These are phyloP conservation scores for Limenitis camilla DNA, from an alignment of 2,888 invertebrate genomes.

Conservation along the genomic window DNA sequence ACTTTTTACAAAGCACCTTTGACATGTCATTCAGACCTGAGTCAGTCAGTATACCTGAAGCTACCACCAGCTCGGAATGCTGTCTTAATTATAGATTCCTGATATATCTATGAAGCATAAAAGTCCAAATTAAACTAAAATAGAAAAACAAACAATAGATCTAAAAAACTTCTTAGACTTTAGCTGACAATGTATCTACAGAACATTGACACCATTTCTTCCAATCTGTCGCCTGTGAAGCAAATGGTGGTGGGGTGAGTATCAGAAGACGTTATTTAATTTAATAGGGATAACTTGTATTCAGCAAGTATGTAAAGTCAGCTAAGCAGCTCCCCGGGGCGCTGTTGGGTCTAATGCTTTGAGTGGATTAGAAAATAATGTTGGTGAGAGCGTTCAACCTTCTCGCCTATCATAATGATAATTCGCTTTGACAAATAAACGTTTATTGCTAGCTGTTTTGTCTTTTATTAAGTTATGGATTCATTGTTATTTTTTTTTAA, in stretches of 20 bases:
- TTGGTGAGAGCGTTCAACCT: conserved; percentile 2
- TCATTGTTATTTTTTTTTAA: not conserved
- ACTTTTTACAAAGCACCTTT: too few species aligned
- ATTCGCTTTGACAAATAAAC: not conserved
- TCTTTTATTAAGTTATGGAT: not conserved
- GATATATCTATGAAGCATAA: too few species aligned
- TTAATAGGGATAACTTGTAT: conserved; percentile 8
- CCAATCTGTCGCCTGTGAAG: too few species aligned
- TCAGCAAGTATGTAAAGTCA: conserved; percentile 6
- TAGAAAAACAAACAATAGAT: too few species aligned
- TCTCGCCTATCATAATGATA: conserved; percentile 2
- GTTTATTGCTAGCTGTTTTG: not conserved
- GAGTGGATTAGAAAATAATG: conserved; percentile 16
- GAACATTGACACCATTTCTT: too few species aligned
- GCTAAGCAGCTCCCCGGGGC: conserved; percentile 10
- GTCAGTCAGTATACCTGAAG: too few species aligned
- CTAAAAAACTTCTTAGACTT: too few species aligned
- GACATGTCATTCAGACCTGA: too few species aligned
- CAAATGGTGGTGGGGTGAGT: not conserved
- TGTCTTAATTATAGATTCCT: too few species aligned
- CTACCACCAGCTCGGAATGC: too few species aligned
- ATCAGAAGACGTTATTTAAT: not conserved
- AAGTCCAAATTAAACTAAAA: too few species aligned
- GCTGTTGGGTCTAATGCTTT: conserved; percentile 6
- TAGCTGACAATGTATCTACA: too few species aligned